A percentile compares a stretch with the other conserved stretches of the same genome.
Evolutionary conservation across 2,797 vertebrate genomes (phyloP).

Genomic region (Brachyrhaphis roseni): DNA sequence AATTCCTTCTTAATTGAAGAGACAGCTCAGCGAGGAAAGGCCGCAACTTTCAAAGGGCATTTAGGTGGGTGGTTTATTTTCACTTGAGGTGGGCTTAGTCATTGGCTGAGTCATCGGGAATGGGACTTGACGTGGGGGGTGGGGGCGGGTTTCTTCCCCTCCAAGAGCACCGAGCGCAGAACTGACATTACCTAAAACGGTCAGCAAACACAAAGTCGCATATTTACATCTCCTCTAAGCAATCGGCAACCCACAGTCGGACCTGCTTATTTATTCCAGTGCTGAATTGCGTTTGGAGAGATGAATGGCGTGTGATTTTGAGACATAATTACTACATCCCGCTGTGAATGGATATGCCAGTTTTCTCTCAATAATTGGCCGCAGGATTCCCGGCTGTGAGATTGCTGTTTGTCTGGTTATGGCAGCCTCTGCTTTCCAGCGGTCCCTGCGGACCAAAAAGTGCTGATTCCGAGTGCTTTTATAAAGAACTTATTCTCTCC

Average conservation of each 20-base stretch:
- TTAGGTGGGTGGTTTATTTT: slow-evolving; percentile 64
- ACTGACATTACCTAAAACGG: slow-evolving; percentile 13
- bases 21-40: slow-evolving; percentile 61
- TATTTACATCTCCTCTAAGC: slow-evolving; percentile 32
- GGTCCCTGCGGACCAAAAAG: slow-evolving; percentile 53
- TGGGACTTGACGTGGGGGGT: slow-evolving; percentile 12
- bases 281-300: slow-evolving; percentile 28
- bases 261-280: slow-evolving; percentile 50
- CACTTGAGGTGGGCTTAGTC: slow-evolving; percentile 68
- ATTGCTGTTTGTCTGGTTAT: slow-evolving; percentile 70
- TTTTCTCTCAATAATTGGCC: slow-evolving; percentile 59
- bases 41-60: slow-evolving; percentile 65
- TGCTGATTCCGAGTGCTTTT: slow-evolving; percentile 70
- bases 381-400: slow-evolving; percentile 59
- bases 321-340: slow-evolving; percentile 55
- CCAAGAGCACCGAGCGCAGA: slow-evolving; percentile 8
- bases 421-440: slow-evolving; percentile 64
- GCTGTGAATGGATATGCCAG: slow-evolving; percentile 46
- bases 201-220: slow-evolving; percentile 13
- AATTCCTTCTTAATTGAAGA: slow-evolving; percentile 65
- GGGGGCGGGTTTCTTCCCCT: slow-evolving; percentile 4
- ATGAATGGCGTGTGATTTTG: slow-evolving; percentile 56
- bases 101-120: slow-evolving; percentile 57
- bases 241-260: slow-evolving; percentile 14
- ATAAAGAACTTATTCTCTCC: slow-evolving; percentile 68